Conservation (phyloP, 2,797 vertebrate genomes). For the Alexandromys oeconomus region DNA sequence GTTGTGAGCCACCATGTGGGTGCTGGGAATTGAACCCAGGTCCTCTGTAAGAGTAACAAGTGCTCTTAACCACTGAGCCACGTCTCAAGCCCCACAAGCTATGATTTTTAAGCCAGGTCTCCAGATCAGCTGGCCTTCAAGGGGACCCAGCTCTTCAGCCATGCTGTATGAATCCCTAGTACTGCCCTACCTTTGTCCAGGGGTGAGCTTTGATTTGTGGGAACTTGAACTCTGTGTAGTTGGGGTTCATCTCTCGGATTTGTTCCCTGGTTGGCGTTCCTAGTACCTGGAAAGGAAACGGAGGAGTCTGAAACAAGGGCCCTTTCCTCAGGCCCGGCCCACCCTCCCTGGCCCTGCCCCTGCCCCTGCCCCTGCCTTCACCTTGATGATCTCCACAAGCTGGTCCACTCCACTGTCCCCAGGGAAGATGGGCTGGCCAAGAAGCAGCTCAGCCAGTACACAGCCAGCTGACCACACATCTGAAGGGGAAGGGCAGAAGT, state of each 20-base stretch:
- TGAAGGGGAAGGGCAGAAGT: constrained; percentile 39
- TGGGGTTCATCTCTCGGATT: constrained; percentile 98
- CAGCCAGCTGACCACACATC: constrained; percentile 99
- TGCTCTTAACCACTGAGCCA: not conserved
- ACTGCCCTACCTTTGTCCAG: constrained; percentile 93
- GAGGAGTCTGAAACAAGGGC: not conserved
- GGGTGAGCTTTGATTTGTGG: constrained; percentile 98
- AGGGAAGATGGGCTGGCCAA: constrained; percentile 97
- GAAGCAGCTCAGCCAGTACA: constrained; percentile 95
- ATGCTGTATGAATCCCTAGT: not conserved
- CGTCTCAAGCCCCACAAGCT: not conserved
- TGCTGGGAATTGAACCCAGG: not conserved
- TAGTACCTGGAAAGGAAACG: constrained; percentile 90
- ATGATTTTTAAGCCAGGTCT: not conserved
- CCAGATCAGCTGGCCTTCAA: not conserved
- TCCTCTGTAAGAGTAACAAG: not conserved
- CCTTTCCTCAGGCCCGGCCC: not conserved
- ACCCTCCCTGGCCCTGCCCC: not conserved
- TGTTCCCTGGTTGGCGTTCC: constrained; percentile 97
- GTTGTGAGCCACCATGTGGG: not conserved
- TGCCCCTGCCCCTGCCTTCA: constrained; percentile 69
- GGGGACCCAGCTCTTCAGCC: not conserved
- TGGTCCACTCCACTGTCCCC: constrained; percentile 98
- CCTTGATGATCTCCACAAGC: constrained; percentile 98
- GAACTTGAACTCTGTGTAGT: constrained; percentile 98